phyloP scores from a whole-genome alignment of 2,888 invertebrate genomes.

The Drosophila percnosoma region DNA sequence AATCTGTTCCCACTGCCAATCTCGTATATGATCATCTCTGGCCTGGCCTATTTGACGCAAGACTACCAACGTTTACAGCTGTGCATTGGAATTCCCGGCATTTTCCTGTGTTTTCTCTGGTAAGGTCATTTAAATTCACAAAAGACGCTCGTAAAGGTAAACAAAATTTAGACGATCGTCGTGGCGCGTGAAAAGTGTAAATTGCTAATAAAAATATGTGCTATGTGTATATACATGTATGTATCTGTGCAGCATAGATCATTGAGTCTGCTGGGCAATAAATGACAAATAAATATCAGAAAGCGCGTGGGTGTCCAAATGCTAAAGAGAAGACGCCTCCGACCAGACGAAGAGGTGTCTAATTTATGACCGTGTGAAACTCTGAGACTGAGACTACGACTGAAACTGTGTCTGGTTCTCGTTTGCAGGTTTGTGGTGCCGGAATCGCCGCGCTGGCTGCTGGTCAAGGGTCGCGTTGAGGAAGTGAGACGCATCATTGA shows the following conservation, averaged over 20 bases:
- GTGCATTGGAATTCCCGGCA: conserved; percentile 90
- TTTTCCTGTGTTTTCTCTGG: conserved; percentile 89
- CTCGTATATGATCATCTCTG: conserved; percentile 90
- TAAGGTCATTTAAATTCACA: conserved; percentile 83
- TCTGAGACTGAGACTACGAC: conserved; percentile 9
- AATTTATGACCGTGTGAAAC: conserved; percentile 42
- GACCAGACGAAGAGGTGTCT: conserved; percentile 30
- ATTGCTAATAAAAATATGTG: conserved; percentile 40
- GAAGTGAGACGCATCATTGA: conserved; percentile 89
- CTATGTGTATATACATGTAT: not conserved
- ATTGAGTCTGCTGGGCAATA: conserved; percentile 41
- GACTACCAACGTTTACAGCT: conserved; percentile 91
- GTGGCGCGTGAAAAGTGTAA: conserved; percentile 44
- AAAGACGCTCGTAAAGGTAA: conserved; percentile 36
- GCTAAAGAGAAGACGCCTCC: conserved; percentile 38
- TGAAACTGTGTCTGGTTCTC: conserved; percentile 28
- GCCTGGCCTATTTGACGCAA: conserved; percentile 89
- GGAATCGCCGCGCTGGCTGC: conserved; percentile 92
- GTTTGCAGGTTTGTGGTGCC: conserved; percentile 89
- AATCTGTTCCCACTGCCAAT: conserved; percentile 92
- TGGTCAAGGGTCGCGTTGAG: conserved; percentile 89
- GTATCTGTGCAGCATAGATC: conserved; percentile 18
- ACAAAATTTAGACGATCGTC: conserved; percentile 22
- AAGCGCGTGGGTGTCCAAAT: conserved; percentile 60
- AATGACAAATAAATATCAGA: conserved; percentile 54